These are phyloP conservation scores for Biston stratarius DNA, from an alignment of 2,888 invertebrate genomes.

Conservation along the genomic window DNA sequence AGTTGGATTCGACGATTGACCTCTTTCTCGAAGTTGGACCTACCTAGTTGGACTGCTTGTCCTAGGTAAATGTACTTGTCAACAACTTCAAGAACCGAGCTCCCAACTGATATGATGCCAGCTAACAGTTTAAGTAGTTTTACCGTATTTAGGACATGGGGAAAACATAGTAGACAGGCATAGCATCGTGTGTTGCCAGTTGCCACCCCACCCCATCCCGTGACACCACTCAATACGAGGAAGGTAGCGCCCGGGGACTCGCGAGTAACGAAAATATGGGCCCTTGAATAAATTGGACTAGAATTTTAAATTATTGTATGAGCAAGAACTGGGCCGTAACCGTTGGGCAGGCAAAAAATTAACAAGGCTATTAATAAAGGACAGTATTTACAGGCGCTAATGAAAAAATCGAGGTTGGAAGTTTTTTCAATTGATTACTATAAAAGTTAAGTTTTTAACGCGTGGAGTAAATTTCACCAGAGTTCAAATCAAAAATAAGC, in stretches of 20 bases:
- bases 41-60: too few species aligned
- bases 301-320: slow-evolving; percentile 11
- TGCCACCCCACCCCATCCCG: slow-evolving; percentile 4
- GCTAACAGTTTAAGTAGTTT: slow-evolving; percentile 2
- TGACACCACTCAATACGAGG: slow-evolving; percentile 3
- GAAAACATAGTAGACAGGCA: slow-evolving; percentile 1
- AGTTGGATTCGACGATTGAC: too few species aligned
- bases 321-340: slow-evolving; percentile 7
- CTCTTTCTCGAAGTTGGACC: too few species aligned
- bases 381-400: neutral
- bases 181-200: neutral
- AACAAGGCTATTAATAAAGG: neutral
- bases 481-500: too few species aligned
- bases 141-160: slow-evolving; percentile 4
- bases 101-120: too few species aligned
- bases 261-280: slow-evolving; percentile 10
- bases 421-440: too few species aligned
- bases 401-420: neutral
- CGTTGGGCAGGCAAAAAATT: slow-evolving; percentile 3
- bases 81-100: too few species aligned
- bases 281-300: slow-evolving; percentile 8
- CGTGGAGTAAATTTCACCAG: too few species aligned
- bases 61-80: too few species aligned
- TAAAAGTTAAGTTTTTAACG: too few species aligned
- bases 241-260: slow-evolving; percentile 15